A percentile compares a stretch with the other conserved stretches of the same genome.
These are phyloP conservation scores for Andrena praecox DNA, from an alignment of 2,888 invertebrate species.

Conservation along the genomic window DNA sequence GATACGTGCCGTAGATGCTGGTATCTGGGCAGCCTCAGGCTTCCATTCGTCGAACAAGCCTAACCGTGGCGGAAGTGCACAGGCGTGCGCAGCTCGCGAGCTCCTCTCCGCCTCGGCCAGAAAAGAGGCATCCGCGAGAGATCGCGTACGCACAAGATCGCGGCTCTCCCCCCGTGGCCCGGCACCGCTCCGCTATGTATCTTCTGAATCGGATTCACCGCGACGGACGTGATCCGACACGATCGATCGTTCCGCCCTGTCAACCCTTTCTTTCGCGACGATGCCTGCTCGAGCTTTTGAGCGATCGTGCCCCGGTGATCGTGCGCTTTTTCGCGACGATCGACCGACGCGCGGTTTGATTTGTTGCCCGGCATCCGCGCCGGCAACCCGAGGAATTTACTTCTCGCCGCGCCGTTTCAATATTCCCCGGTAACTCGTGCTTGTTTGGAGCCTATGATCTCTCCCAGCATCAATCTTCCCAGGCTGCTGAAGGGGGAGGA, in stretches of 20 bases:
- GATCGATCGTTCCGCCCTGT: slow-evolving; percentile 57
- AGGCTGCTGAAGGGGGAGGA: neutral
- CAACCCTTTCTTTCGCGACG: slow-evolving; percentile 41
- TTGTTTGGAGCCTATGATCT: neutral
- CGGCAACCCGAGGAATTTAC: slow-evolving; percentile 26
- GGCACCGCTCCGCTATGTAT: slow-evolving; percentile 16
- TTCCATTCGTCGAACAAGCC: slow-evolving; percentile 50
- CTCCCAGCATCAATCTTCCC: neutral
- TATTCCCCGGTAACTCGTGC: slow-evolving; percentile 7
- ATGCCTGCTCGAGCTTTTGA: slow-evolving; percentile 37
- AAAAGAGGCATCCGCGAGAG: neutral
- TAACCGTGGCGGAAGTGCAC: slow-evolving; percentile 61
- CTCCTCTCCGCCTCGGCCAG: neutral
- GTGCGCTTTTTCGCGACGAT: slow-evolving; percentile 45
- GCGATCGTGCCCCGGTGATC: slow-evolving; percentile 35
- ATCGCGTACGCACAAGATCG: slow-evolving; percentile 32
- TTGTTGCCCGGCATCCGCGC: slow-evolving; percentile 15
- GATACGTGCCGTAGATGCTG: slow-evolving; percentile 70
- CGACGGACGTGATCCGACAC: slow-evolving; percentile 47
- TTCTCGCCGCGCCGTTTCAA: slow-evolving; percentile 23
- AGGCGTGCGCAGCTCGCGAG: neutral
- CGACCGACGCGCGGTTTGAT: slow-evolving; percentile 28
- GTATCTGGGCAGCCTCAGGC: slow-evolving; percentile 63
- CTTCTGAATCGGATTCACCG: slow-evolving; percentile 45
- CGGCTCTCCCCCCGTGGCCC: neutral